Percentiles rank a stretch among this genome's conserved stretches.
These are phyloP conservation scores for Aphidius ervi DNA, from an alignment of 1,140 invertebrate genomes.

Conservation along the genomic window DNA sequence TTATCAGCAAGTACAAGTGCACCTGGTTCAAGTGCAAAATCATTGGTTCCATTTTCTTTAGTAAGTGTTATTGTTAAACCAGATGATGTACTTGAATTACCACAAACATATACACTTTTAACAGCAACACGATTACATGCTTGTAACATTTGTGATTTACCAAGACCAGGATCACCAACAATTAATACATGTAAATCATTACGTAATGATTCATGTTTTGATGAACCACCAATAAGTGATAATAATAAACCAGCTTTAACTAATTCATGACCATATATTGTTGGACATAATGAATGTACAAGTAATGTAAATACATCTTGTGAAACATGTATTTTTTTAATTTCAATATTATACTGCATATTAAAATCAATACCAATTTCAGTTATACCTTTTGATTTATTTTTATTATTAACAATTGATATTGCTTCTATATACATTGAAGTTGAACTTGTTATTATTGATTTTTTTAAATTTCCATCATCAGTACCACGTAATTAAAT, in stretches of 20 bases:
- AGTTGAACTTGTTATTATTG: conserved; percentile 61
- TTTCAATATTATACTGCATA: conserved; percentile 66
- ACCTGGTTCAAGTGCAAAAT: conserved; percentile 82
- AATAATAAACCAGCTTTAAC: conserved; percentile 90
- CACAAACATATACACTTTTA: conserved; percentile 86
- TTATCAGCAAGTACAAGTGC: conserved; percentile 77
- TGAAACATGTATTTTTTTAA: conserved; percentile 74
- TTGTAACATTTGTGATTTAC: conserved; percentile 89
- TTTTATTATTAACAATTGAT: conserved; percentile 66
- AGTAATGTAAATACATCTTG: conserved; percentile 72
- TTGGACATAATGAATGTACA: conserved; percentile 83
- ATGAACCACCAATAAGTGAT: conserved; percentile 77
- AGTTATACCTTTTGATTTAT: conserved; percentile 53
- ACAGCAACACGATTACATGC: conserved; percentile 73
- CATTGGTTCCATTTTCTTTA: conserved; percentile 68
- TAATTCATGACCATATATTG: conserved; percentile 89
- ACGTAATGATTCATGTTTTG: conserved; percentile 57
- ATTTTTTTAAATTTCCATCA: conserved; percentile 37
- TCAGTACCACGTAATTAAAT: conserved; percentile 62
- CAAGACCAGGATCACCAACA: conserved; percentile 90
- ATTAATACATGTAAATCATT: conserved; percentile 82
- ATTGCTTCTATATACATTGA: conserved; percentile 75
- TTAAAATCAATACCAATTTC: conserved; percentile 58
- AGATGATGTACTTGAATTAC: conserved; percentile 79
- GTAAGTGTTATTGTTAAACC: conserved; percentile 82